Conservation (phyloP, 2,113 vertebrate species). For the Mystacornis crossleyi region DNA sequence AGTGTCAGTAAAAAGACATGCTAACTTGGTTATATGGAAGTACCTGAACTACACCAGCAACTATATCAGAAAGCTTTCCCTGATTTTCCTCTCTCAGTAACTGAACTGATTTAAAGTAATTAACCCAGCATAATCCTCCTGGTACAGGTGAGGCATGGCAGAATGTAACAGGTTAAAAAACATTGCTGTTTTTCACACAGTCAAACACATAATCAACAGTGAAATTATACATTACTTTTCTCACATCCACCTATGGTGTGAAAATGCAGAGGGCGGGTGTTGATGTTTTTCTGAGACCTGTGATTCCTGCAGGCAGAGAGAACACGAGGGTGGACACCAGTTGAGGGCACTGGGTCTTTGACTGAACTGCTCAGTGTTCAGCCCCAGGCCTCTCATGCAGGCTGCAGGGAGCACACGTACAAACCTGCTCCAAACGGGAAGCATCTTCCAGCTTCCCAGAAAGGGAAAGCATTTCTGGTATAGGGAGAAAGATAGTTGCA, state of each 20-base stretch:
- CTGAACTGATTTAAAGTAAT: not conserved
- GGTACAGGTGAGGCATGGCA: not conserved
- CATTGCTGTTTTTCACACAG: not conserved
- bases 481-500: not conserved
- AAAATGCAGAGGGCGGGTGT: not conserved
- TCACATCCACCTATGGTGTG: not conserved
- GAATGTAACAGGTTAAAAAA: not conserved
- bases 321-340: not conserved
- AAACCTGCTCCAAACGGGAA: not conserved
- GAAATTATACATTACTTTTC: not conserved
- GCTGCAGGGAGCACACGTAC: not conserved
- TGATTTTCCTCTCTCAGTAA: not conserved
- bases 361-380: not conserved
- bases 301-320: not conserved
- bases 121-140: not conserved
- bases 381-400: not conserved
- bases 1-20: not conserved
- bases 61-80: not conserved
- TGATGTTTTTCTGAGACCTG: not conserved
- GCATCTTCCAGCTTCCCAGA: not conserved
- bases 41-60: not conserved
- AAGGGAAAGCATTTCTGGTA: not conserved
- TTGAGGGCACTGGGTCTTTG: not conserved
- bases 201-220: not conserved
- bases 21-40: not conserved